Evolutionary conservation across 2,797 vertebrate species (phyloP).

Genomic region (Garrulus glandarius): DNA sequence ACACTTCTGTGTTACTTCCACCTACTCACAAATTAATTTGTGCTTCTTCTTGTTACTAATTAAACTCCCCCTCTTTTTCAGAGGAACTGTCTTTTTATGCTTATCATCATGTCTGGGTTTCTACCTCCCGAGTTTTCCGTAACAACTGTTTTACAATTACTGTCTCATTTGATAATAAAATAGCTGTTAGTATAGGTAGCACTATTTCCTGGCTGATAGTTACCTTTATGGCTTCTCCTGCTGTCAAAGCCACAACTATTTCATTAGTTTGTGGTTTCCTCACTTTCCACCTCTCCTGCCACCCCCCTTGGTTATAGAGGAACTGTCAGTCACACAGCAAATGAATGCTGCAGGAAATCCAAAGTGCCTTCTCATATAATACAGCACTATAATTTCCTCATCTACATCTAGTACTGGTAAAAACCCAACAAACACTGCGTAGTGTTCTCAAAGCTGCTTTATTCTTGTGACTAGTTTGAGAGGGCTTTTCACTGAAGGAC

Average conservation of each 20-base stretch:
- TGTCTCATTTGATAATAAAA: not conserved
- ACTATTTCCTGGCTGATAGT: not conserved
- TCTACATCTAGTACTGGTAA: not conserved
- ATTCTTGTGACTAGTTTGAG: not conserved
- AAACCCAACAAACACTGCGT: not conserved
- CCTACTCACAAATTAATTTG: not conserved
- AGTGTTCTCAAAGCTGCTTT: not conserved
- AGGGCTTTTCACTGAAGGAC: not conserved
- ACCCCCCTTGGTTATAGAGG: not conserved
- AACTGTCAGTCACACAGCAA: not conserved
- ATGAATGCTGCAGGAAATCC: not conserved
- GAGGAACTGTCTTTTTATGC: not conserved
- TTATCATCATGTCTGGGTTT: not conserved
- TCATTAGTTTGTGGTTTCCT: not conserved
- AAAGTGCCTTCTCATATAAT: not conserved
- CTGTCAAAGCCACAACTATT: not conserved
- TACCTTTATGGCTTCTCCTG: not conserved
- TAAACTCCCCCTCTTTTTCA: not conserved
- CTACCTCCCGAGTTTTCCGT: not conserved
- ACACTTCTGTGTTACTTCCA: not conserved
- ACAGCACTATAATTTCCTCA: conserved; percentile 8
- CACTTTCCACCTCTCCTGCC: not conserved
- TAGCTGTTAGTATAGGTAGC: not conserved
- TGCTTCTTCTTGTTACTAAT: not conserved
- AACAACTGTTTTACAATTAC: not conserved